Percentiles rank a stretch among this genome's conserved stretches.
phyloP scores from a whole-genome alignment of 35 echinoderm and acorn worm species.

The Holothuria glaberrima region DNA sequence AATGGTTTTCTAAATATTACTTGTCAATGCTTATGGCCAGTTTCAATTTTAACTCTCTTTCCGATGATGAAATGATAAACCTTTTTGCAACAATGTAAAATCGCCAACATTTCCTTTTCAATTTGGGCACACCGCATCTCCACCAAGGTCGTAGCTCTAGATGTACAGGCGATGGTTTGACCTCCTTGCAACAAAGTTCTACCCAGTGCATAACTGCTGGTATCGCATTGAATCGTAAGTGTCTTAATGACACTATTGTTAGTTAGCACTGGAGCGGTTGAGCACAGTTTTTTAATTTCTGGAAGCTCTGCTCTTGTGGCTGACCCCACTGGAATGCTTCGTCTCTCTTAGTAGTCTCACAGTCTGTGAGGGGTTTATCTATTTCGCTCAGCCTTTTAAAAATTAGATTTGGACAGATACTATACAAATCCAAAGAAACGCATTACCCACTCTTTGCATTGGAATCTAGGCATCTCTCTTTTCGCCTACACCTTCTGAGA shows the following conservation, averaged over 20 bases:
- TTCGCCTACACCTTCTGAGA: constrained; percentile 72
- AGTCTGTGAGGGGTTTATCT: constrained; percentile 58
- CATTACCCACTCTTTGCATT: constrained; percentile 60
- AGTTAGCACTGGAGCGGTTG: too few relatives aligned
- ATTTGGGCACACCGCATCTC: constrained; percentile 73
- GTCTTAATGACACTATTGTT: constrained; percentile 25
- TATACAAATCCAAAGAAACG: constrained; percentile 72
- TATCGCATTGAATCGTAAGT: constrained; percentile 67
- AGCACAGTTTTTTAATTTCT: not conserved
- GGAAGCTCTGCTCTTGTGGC: constrained; percentile 55
- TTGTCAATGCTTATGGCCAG: constrained; percentile 74
- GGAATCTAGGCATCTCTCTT: constrained; percentile 66
- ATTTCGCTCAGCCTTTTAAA: constrained; percentile 68
- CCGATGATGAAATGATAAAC: constrained; percentile 85
- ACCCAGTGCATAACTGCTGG: constrained; percentile 68
- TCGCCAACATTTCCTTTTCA: constrained; percentile 89
- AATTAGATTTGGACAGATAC: constrained; percentile 80
- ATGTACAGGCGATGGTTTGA: constrained; percentile 73
- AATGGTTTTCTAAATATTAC: constrained; percentile 68
- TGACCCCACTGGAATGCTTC: constrained; percentile 62
- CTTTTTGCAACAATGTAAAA: constrained; percentile 67
- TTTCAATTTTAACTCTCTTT: constrained; percentile 42
- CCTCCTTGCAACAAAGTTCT: constrained; percentile 67
- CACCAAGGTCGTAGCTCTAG: constrained; percentile 63
- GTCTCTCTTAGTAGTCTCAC: constrained; percentile 55